Evolutionary conservation across 1,140 invertebrate genomes (phyloP).

Genomic region (Cydia fagiglandana): DNA sequence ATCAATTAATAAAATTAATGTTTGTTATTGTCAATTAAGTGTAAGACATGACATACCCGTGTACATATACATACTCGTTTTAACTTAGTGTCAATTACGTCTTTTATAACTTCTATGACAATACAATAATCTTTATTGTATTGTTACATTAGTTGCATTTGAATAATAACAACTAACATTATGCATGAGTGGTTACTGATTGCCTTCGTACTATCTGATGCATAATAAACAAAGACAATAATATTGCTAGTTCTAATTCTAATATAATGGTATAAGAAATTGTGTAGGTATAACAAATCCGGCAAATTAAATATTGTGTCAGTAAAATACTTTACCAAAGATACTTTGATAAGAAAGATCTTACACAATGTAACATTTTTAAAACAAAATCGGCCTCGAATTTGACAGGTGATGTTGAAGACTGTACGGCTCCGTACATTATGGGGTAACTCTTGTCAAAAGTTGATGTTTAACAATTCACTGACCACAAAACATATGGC

Average conservation of each 20-base stretch:
- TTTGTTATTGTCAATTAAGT: no score
- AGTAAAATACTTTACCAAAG: background rate
- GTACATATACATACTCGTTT: background rate
- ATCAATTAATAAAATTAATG: no score
- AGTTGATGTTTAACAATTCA: no score
- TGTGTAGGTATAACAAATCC: background rate
- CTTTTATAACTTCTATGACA: background rate
- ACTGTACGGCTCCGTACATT: no score
- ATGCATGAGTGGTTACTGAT: background rate
- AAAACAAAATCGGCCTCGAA: no score
- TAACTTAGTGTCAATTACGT: background rate
- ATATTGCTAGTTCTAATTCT: background rate
- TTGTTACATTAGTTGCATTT: background rate
- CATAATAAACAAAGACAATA: background rate
- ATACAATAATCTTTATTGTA: background rate
- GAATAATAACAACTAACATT: constrained; percentile 4
- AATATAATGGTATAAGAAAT: background rate
- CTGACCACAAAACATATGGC: no score
- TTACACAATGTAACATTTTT: no score
- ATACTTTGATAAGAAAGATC: no score
- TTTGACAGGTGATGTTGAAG: no score
- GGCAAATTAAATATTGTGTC: background rate
- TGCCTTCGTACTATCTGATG: constrained; percentile 1
- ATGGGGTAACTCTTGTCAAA: no score
- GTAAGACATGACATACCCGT: background rate